These are phyloP conservation scores for Cecidostiba fungosa DNA, from an alignment of 2,888 invertebrate genomes.

Conservation along the genomic window DNA sequence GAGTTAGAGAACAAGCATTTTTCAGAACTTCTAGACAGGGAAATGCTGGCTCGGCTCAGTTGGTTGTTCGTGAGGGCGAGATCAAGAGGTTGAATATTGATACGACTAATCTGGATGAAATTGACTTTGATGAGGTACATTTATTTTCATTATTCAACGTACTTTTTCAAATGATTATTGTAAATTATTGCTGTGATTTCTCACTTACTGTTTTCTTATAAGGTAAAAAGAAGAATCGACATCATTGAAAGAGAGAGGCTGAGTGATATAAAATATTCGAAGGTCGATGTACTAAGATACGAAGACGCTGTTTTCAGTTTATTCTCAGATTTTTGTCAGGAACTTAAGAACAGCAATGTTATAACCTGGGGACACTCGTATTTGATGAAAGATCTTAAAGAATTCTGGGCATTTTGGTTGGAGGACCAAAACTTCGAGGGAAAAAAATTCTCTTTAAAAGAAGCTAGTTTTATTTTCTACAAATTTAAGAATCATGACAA, in stretches of 20 bases:
- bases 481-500: conserved; percentile 59
- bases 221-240: conserved; percentile 61
- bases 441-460: conserved; percentile 58
- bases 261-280: conserved; percentile 57
- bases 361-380: conserved; percentile 64
- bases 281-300: conserved; percentile 60
- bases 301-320: conserved; percentile 59
- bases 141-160: neutral
- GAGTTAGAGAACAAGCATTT: conserved; percentile 60
- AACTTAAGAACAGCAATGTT: conserved; percentile 62
- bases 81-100: conserved; percentile 52
- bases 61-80: conserved; percentile 58
- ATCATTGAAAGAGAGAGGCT: conserved; percentile 55
- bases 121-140: conserved; percentile 60
- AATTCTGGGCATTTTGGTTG: conserved; percentile 62
- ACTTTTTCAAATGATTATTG: neutral
- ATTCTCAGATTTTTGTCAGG: conserved; percentile 61
- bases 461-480: conserved; percentile 58
- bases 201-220: neutral
- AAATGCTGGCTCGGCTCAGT: conserved; percentile 55
- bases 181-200: too few species aligned
- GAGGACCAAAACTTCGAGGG: conserved; percentile 64
- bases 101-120: conserved; percentile 35
- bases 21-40: conserved; percentile 62
- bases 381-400: conserved; percentile 62